Base-by-base conservation (phyloP, 2,888 invertebrate species). In the Lysandra bellargus region DNA sequence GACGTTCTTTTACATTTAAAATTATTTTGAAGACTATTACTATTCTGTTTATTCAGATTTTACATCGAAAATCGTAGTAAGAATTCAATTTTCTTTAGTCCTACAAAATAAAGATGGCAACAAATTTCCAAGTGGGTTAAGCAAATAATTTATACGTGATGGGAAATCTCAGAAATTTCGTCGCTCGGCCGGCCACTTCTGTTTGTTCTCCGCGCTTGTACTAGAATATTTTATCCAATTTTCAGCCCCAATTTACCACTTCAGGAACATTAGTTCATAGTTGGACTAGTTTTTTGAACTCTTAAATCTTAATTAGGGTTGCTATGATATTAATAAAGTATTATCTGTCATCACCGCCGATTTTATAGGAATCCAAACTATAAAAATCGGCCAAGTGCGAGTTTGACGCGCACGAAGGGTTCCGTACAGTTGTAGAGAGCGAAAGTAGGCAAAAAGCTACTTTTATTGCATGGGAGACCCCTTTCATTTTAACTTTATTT, bases 211-310 rank as follows among this genome's bases (percentile, higher is more conserved):
- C 79, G 78, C 79, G 76, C 80, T 80, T 69, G 81, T 60, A 80
- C 79, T 75, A 81, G 82, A 82, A 82, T 82, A 81, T 81, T 80
- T 82, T 81, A 82, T 82, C 60, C 79, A 79, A 79, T 79, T 79
- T 60, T 30, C 76, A 53, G 76, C 17, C 49, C 49, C 57, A 12
- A 74, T 74, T 76, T 76, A 17, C n/a, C 14, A 76, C 44, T 74
- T 74, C 12, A 37, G 37, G 23, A 73, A 76, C 76, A 76, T 30
- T 57, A 57, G n/a, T n/a, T n/a, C n/a, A n/a, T n/a, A n/a, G 33
- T 57, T 44, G 6, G 7, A 40, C 37, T 40, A 73, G 33, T 40
- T 72, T 72, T 72, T 73, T 33, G 17, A 17, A 73, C 30, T 64
- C 30, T 12, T 64, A 64, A 64, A 30, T 64, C 3, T 12, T 12